phyloP scores from a whole-genome alignment of 2,113 vertebrate genomes.

The Nymphicus hollandicus region DNA sequence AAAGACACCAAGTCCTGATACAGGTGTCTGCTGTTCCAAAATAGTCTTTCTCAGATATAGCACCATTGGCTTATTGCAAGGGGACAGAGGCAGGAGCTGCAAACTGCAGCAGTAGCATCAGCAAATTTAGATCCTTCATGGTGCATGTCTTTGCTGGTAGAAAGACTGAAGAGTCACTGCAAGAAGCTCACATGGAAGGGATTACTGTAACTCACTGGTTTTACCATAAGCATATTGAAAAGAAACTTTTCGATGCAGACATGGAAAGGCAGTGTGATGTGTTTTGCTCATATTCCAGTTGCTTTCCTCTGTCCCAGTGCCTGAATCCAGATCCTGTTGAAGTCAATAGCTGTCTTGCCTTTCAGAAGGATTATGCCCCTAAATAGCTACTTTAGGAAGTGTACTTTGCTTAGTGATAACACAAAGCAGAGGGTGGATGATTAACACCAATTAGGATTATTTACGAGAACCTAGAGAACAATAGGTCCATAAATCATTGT shows the following conservation, averaged over 20 bases:
- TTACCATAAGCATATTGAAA: background rate
- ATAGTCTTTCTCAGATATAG: background rate
- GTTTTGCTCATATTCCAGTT: background rate
- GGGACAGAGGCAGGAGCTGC: background rate
- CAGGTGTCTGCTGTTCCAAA: background rate
- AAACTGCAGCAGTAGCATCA: background rate
- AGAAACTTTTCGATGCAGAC: background rate
- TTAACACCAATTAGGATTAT: constrained; percentile 59
- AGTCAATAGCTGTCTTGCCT: constrained; percentile 32
- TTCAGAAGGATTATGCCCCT: constrained; percentile 41
- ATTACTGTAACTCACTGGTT: background rate
- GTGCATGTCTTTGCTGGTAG: background rate
- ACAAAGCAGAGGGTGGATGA: constrained; percentile 40
- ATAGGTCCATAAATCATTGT: constrained; percentile 53
- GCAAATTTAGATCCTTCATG: background rate
- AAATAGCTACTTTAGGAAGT: constrained; percentile 53
- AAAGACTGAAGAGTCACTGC: background rate
- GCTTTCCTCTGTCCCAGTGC: background rate
- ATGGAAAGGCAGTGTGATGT: background rate
- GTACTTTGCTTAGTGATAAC: constrained; percentile 42
- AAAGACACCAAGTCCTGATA: background rate
- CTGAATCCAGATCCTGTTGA: background rate
- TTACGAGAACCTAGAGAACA: constrained; percentile 45
- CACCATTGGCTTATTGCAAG: background rate
- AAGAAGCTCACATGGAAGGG: background rate